These are phyloP conservation scores for Dicycla oo DNA, from an alignment of 2,888 invertebrate species.

Conservation along the genomic window DNA sequence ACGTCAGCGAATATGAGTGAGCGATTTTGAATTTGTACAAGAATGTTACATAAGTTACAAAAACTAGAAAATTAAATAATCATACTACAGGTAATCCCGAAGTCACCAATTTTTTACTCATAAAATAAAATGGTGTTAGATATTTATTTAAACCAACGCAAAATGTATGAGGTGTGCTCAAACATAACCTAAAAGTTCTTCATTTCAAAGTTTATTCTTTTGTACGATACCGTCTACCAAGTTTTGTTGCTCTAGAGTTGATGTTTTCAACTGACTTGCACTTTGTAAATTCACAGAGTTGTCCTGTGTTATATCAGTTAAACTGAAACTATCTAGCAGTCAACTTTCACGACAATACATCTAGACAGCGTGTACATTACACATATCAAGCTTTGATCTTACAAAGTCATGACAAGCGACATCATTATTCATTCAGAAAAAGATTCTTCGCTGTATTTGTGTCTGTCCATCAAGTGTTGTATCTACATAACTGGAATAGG, in stretches of 20 bases:
- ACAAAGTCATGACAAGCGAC: neutral
- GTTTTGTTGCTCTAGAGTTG: conserved; percentile 7
- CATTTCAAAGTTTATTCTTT: conserved; percentile 1
- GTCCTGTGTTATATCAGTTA: conserved; percentile 3
- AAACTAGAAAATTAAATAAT: neutral
- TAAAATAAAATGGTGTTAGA: neutral
- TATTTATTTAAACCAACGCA: neutral
- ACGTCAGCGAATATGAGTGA: neutral
- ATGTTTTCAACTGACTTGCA: conserved; percentile 9
- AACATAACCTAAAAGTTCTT: conserved; percentile 2
- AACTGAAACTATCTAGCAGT: neutral
- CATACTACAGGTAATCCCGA: neutral
- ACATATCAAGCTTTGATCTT: neutral
- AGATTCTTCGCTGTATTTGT: neutral
- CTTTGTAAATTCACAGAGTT: conserved; percentile 26
- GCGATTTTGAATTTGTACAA: neutral
- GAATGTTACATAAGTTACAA: neutral
- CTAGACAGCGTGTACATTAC: too few species aligned
- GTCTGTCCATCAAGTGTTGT: neutral
- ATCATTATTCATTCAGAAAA: neutral
- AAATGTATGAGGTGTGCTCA: neutral
- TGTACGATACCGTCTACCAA: neutral
- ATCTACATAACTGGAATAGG: neutral
- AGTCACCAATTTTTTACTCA: neutral
- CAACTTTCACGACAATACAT: neutral